Evolutionary conservation across 1,140 invertebrate species (phyloP).

Genomic region (Pseudomyrmex flavicornis): DNA sequence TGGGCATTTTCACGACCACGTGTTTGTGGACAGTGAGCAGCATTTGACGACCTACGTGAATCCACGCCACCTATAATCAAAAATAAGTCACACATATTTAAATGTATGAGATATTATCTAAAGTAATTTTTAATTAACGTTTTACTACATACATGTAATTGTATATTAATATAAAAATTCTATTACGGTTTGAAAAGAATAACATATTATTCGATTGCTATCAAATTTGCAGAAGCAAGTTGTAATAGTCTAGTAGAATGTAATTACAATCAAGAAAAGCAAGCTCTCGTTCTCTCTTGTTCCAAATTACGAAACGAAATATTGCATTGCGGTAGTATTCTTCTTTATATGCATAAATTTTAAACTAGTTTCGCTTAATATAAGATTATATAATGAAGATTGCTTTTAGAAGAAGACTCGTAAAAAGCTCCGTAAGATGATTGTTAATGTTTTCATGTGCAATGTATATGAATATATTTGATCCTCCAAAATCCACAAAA

Average conservation of each 20-base stretch:
- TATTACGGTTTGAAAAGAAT: too few relatives aligned
- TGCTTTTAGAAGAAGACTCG: not conserved
- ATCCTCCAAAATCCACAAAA: slow-evolving; percentile 35
- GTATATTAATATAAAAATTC: too few relatives aligned
- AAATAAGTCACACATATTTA: slow-evolving; percentile 2
- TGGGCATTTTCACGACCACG: slow-evolving; percentile 93
- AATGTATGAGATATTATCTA: too few relatives aligned
- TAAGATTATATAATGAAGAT: not conserved
- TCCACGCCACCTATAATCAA: slow-evolving; percentile 93
- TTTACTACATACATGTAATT: too few relatives aligned
- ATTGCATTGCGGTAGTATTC: too few relatives aligned
- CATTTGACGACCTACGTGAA: slow-evolving; percentile 97
- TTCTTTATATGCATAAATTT: too few relatives aligned
- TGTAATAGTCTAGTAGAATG: too few relatives aligned
- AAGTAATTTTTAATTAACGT: too few relatives aligned
- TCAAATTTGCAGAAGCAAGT: too few relatives aligned
- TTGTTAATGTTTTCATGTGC: not conserved
- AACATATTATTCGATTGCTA: too few relatives aligned
- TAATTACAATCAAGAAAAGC: too few relatives aligned
- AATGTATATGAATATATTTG: slow-evolving; percentile 10
- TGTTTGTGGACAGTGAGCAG: slow-evolving; percentile 96
- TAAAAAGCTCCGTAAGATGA: slow-evolving; percentile 5
- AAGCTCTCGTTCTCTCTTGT: not conserved
- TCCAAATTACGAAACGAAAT: too few relatives aligned
- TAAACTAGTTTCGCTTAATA: not conserved